phyloP scores from a whole-genome alignment of 2,888 invertebrate species.

The Platycheirus albimanus region DNA sequence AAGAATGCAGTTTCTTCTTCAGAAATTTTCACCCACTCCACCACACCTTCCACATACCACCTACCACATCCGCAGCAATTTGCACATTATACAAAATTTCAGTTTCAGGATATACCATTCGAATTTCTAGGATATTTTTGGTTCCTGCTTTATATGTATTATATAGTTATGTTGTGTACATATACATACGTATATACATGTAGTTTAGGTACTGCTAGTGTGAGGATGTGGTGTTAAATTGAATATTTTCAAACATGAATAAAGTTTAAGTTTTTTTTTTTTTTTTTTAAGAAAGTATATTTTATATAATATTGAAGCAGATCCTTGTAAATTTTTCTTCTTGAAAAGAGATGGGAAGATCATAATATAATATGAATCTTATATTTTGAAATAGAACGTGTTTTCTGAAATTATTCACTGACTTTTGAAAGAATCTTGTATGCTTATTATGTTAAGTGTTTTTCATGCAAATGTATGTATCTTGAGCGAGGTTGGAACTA shows the following conservation, averaged over 20 bases:
- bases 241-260: constrained; percentile 37
- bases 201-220: too few species aligned
- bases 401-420: too few species aligned
- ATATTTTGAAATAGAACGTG: constrained; percentile 1
- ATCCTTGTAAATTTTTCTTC: too few species aligned
- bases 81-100: constrained; percentile 27
- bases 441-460: too few species aligned
- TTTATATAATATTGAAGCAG: too few species aligned
- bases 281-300: too few species aligned
- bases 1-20: constrained; percentile 9
- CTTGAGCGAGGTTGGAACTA: too few species aligned
- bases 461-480: too few species aligned
- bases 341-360: too few species aligned
- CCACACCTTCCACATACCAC: too few species aligned
- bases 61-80: neutral
- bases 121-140: neutral
- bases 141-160: neutral
- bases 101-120: constrained; percentile 6
- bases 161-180: neutral
- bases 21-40: neutral
- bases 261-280: constrained; percentile 5
- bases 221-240: constrained; percentile 29
- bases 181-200: neutral
- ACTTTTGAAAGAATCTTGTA: too few species aligned
- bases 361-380: too few species aligned